Conservation (phyloP, 2,113 vertebrate genomes). For the Sphyrna mokarran region DNA sequence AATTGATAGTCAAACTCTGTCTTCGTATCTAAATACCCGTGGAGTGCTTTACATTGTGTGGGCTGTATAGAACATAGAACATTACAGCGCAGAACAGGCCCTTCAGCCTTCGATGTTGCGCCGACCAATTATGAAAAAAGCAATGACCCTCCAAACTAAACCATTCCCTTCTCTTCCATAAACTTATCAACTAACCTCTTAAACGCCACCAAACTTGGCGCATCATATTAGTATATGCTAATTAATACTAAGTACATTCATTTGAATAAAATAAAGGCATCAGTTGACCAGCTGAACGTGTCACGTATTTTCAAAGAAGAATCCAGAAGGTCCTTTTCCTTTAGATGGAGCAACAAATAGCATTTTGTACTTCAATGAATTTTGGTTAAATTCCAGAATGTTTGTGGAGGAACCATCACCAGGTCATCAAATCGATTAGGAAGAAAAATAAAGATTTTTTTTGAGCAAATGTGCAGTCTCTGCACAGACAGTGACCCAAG, state of each 20-base stretch:
- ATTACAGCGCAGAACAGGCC: too few species aligned
- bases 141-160: too few species aligned
- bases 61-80: too few species aligned
- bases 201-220: too few species aligned
- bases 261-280: not conserved
- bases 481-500: too few species aligned
- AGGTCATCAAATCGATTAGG: not conserved
- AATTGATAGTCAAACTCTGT: not conserved
- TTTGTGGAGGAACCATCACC: not conserved
- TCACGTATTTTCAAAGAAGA: not conserved
- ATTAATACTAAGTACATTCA: not conserved
- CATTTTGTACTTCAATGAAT: not conserved
- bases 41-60: not conserved
- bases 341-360: not conserved
- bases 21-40: not conserved
- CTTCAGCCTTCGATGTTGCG: too few species aligned
- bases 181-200: too few species aligned
- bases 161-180: too few species aligned
- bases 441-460: not conserved
- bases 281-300: not conserved
- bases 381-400: not conserved
- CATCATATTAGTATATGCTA: too few species aligned
- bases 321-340: not conserved
- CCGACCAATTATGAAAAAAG: too few species aligned
- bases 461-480: not conserved